Evolutionary conservation across 2,113 vertebrate genomes (phyloP).

Genomic region (Microcebus griseorufus): DNA sequence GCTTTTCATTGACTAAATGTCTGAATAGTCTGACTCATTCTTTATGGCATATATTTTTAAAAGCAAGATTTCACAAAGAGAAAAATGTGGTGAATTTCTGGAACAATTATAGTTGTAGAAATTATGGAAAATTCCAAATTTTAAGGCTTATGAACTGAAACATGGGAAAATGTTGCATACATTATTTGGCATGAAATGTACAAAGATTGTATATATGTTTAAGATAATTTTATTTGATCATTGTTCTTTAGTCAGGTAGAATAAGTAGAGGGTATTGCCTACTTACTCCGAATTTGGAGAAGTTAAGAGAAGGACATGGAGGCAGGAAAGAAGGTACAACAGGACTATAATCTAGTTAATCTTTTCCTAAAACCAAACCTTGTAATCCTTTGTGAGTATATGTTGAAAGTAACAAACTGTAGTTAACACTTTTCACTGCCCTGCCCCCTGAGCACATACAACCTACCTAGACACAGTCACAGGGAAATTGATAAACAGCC

Average conservation of each 20-base stretch:
- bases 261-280: neutral
- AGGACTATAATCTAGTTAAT: neutral
- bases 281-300: neutral
- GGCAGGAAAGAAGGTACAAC: neutral
- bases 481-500: neutral
- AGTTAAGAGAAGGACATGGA: neutral
- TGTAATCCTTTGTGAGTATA: neutral
- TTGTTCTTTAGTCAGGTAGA: neutral
- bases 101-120: neutral
- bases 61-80: slow-evolving; percentile 49
- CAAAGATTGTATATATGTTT: neutral
- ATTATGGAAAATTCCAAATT: neutral
- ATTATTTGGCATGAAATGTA: neutral
- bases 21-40: slow-evolving; percentile 52
- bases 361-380: neutral
- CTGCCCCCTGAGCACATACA: neutral
- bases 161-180: neutral
- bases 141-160: neutral
- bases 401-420: neutral
- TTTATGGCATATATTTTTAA: slow-evolving; percentile 59
- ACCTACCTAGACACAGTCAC: neutral
- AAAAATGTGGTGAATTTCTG: slow-evolving; percentile 34
- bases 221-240: neutral
- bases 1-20: slow-evolving; percentile 70
- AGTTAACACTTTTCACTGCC: neutral